Conservation (phyloP, 2,888 invertebrate species). For the Macaria notata region DNA sequence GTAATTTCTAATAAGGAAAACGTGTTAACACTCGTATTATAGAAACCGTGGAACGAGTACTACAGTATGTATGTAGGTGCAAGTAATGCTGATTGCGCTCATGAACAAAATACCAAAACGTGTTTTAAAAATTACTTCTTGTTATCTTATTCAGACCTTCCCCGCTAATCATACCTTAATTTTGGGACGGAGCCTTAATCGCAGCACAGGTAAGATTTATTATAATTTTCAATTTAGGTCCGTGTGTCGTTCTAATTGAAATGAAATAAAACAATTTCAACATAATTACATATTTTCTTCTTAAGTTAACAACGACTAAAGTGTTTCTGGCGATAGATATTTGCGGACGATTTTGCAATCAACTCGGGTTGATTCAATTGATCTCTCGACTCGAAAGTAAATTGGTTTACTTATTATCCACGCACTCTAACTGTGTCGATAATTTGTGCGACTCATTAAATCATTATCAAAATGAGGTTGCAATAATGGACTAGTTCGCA, state of each 20-base stretch:
- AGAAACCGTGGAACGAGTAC: not conserved
- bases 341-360: conserved; percentile 17
- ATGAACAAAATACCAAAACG: not conserved
- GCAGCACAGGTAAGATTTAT: conserved; percentile 4
- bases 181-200: conserved; percentile 3
- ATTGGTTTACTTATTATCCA: conserved; percentile 1
- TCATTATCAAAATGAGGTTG: conserved; percentile 10
- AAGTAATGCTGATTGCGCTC: not conserved
- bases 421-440: not conserved
- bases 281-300: not conserved
- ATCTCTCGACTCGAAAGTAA: conserved; percentile 4
- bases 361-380: conserved; percentile 15
- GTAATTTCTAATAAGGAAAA: conserved; percentile 1
- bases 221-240: conserved; percentile 9
- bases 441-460: conserved; percentile 13
- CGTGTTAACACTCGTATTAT: not conserved
- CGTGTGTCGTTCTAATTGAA: conserved; percentile 11
- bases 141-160: conserved; percentile 1
- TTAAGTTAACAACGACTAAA: conserved; percentile 3
- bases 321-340: conserved; percentile 11
- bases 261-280: not conserved
- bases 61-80: not conserved
- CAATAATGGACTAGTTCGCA: conserved; percentile 24
- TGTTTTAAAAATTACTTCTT: conserved; percentile 2
- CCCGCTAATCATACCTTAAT: conserved; percentile 11